Percentiles rank a stretch among this genome's conserved stretches.
Evolutionary conservation across 2,888 invertebrate species (phyloP).

Genomic region (Parelbella ahira): DNA sequence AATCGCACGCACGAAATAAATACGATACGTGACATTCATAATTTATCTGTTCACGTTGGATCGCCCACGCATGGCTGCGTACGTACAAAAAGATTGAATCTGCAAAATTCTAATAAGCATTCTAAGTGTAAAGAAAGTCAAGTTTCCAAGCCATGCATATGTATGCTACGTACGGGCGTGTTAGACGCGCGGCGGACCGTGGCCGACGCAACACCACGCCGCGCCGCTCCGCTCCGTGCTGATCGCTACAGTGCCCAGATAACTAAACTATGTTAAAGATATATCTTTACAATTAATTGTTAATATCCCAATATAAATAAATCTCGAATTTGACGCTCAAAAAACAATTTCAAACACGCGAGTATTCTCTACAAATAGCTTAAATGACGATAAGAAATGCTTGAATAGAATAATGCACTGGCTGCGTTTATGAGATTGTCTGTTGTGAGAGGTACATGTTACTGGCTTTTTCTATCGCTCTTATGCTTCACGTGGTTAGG

Average conservation of each 20-base stretch:
- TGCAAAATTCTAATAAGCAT: slow-evolving; percentile 59
- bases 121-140: slow-evolving; percentile 68
- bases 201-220: slow-evolving; percentile 33
- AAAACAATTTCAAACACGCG: slow-evolving; percentile 7
- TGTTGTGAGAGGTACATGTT: slow-evolving; percentile 2
- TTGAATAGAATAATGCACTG: slow-evolving; percentile 11
- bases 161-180: slow-evolving; percentile 43
- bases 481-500: slow-evolving; percentile 8
- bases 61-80: slow-evolving; percentile 50
- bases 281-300: too few species aligned
- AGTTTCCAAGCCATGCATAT: slow-evolving; percentile 59
- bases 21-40: slow-evolving; percentile 28
- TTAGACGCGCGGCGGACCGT: slow-evolving; percentile 53
- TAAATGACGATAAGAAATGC: slow-evolving; percentile 15
- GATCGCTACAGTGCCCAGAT: slow-evolving; percentile 14
- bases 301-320: too few species aligned
- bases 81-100: slow-evolving; percentile 57
- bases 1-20: slow-evolving; percentile 16
- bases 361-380: slow-evolving; percentile 6
- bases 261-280: too few species aligned
- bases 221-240: neutral
- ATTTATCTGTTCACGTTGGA: slow-evolving; percentile 17
- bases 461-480: neutral
- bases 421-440: neutral
- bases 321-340: too few species aligned